These are phyloP conservation scores for Metridium senile DNA, from an alignment of 92 coral and sea anemone species.

Conservation along the genomic window DNA sequence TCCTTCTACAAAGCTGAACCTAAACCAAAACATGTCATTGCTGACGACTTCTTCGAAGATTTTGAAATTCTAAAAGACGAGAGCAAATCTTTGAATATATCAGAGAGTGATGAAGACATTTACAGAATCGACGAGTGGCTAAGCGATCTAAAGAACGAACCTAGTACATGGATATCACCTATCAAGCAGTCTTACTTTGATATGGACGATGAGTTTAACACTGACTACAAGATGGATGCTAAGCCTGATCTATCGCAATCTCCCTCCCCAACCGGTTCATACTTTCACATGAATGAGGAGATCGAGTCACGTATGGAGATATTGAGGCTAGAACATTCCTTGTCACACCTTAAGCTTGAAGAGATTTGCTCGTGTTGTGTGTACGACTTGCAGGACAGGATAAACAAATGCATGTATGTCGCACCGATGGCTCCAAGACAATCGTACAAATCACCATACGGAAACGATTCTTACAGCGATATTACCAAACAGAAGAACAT, in stretches of 20 bases:
- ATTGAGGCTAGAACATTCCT: not conserved
- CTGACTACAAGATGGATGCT: not conserved
- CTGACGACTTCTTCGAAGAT: not conserved
- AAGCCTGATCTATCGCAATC: not conserved
- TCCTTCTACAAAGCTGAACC: not conserved
- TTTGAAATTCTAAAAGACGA: not conserved
- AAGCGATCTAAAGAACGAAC: not conserved
- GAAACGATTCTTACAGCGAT: too few relatives aligned
- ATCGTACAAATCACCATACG: not conserved
- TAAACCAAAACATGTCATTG: not conserved
- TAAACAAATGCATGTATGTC: not conserved
- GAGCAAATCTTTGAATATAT: not conserved
- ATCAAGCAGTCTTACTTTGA: not conserved
- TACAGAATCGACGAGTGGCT: not conserved
- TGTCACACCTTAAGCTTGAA: not conserved
- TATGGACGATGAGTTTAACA: not conserved
- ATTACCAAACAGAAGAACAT: too few relatives aligned
- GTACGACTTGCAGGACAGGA: not conserved
- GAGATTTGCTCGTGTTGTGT: not conserved
- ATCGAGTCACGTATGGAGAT: slow-evolving; percentile 9
- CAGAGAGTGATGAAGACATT: not conserved
- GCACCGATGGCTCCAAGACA: not conserved
- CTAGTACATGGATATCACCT: not conserved
- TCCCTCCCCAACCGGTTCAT: slow-evolving; percentile 7
- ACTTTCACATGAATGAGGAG: slow-evolving; percentile 26